Evolutionary conservation across 2,113 vertebrate species (phyloP).

Genomic region (Xiphophorus couchianus): DNA sequence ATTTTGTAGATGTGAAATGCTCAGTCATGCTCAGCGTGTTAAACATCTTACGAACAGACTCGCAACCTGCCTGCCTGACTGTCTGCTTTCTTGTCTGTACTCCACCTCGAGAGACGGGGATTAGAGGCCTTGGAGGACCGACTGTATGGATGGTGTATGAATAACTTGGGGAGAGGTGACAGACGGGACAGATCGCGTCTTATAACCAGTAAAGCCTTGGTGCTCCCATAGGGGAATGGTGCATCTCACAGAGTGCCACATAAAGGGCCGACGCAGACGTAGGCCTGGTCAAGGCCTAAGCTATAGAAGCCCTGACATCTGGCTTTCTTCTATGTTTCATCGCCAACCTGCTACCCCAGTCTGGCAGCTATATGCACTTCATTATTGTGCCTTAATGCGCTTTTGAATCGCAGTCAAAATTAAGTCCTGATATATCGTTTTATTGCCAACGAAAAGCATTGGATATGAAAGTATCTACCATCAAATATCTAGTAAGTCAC

Average conservation of each 20-base stretch:
- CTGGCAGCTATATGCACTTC: slow-evolving; percentile 79
- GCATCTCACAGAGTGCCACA: slow-evolving; percentile 77
- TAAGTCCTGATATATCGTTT: slow-evolving; percentile 65
- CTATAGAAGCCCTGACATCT: slow-evolving; percentile 84
- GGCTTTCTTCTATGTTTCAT: slow-evolving; percentile 77
- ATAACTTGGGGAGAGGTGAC: slow-evolving; percentile 79
- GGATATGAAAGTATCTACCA: slow-evolving; percentile 40
- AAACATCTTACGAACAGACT: slow-evolving; percentile 73
- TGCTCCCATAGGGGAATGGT: slow-evolving; percentile 74
- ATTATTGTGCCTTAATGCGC: slow-evolving; percentile 80
- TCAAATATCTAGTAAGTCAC: slow-evolving; percentile 42
- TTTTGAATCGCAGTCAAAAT: slow-evolving; percentile 79
- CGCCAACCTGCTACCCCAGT: slow-evolving; percentile 80
- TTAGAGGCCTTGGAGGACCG: slow-evolving; percentile 79
- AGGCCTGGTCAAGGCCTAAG: slow-evolving; percentile 82
- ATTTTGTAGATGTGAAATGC: slow-evolving; percentile 70
- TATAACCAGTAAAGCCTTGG: slow-evolving; percentile 83
- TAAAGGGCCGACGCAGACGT: slow-evolving; percentile 78
- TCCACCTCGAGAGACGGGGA: slow-evolving; percentile 79
- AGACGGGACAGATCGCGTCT: slow-evolving; percentile 84
- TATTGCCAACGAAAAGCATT: slow-evolving; percentile 71
- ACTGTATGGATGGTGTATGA: slow-evolving; percentile 81
- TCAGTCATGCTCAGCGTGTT: slow-evolving; percentile 71
- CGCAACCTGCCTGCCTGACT: slow-evolving; percentile 66
- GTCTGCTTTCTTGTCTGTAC: slow-evolving; percentile 73